Evolutionary conservation across 2,113 vertebrate species (phyloP).

Genomic region (Diadophis punctatus): DNA sequence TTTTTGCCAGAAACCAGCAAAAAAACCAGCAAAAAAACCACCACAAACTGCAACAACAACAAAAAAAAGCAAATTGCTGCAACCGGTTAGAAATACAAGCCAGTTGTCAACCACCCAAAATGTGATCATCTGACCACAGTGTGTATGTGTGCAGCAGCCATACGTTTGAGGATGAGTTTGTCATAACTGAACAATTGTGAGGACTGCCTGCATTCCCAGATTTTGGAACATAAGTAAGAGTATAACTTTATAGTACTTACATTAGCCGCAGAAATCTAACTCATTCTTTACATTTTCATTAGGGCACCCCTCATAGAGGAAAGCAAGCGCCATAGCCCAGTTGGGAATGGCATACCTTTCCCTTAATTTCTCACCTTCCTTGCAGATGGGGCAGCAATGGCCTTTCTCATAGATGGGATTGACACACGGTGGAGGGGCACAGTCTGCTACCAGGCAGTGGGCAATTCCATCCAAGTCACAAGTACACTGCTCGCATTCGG

Average conservation of each 20-base stretch:
- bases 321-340: not conserved
- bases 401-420: slow-evolving; percentile 76
- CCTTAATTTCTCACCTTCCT: slow-evolving; percentile 67
- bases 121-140: not conserved
- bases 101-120: not conserved
- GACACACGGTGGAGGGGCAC: slow-evolving; percentile 78
- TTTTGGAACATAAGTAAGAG: not conserved
- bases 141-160: not conserved
- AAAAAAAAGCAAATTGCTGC: not conserved
- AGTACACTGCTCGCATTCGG: slow-evolving; percentile 79
- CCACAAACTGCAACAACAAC: not conserved
- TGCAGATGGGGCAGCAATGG: slow-evolving; percentile 77
- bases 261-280: not conserved
- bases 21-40: not conserved
- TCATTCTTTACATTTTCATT: not conserved
- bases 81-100: not conserved
- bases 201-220: not conserved
- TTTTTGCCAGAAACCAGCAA: not conserved
- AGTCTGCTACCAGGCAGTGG: slow-evolving; percentile 78
- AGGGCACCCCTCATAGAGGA: not conserved
- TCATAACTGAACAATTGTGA: not conserved
- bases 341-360: not conserved
- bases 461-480: slow-evolving; percentile 78
- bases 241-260: not conserved
- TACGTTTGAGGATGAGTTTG: not conserved